Evolutionary conservation across 92 coral and sea anemone species (phyloP), one percentile per base, ranked within the genome.

Genomic region (Epizoanthus rinbou): DNA sequence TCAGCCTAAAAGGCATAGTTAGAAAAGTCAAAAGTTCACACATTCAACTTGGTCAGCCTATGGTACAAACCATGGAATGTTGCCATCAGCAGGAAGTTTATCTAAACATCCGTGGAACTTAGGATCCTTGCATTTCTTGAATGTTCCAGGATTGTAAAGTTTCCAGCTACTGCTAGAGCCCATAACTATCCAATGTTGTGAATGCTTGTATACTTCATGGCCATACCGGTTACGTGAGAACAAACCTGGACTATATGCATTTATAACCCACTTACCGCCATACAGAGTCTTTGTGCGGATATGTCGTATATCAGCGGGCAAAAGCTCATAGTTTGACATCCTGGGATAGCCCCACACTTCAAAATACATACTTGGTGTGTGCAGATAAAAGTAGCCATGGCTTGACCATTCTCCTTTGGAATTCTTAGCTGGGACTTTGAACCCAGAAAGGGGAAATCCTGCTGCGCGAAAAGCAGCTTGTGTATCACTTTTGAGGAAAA

Each of bases 11-110:
- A 0, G 31, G 31, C 31, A 28, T 2, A 0, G 31, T 28, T 28
- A 28, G 31, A 28, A 28, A 28, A 28, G 31, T 28, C 31, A n/a
- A n/a, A n/a, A n/a, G n/a, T n/a, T n/a, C n/a, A n/a, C n/a, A n/a
- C n/a, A n/a, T n/a, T n/a, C 4, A 37, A 50, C 15, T 50, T 50
- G 54, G 54, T 43, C 57, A 25, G 41, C 39, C 47, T 76, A 76
- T 35, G 81, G 81, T 19, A 76, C 68, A 76, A 58, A 57, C 81
- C 81, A 76, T 18, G 81, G 81, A 59, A 76, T 76, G 31, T 76
- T 76, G 2, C 81, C 81, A 18, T 76, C 81, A 10, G 81, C 81
- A 3, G 81, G 81, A 7, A 76, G 67, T n/a, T 57, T 76, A 57
- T 76, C 81, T n/a, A 76, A 76, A 19, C 81, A 76, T 3, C 81